Base-by-base conservation (phyloP, 2,113 vertebrate genomes). In the Spea multiplicata region DNA sequence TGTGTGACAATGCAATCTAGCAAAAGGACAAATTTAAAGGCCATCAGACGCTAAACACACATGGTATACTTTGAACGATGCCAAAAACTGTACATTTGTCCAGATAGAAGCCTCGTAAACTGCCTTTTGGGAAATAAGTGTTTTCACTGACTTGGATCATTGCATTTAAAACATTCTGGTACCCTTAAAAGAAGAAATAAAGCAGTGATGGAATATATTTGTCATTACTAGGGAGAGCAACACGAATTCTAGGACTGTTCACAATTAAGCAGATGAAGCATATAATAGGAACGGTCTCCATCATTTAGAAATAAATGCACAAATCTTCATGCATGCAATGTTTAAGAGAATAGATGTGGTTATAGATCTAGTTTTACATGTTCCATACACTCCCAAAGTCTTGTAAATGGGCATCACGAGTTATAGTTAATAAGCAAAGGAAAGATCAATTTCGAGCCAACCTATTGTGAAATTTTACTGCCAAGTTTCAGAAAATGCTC, bases 391-490 rank as follows among this genome's bases (percentile, higher is more conserved):
- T 57, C 52, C n/a, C 53, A 46, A 47, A 17, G 13, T 30, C 8
- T 5, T 67, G 50, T 49, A 49, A 75, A 75, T 53, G 62, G 66
- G 44, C 57, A n/a, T 62, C 9, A 70, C 47, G 75, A 69, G 69
- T 61, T 69, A 68, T 16, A 17, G 61, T 30, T 61, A 68, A 76
- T 66, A 76, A 52, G 50, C 8, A 70, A 70, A 77, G 66, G 75
- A 77, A 77, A 77, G 66, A 70, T 61, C 44, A 49, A n/a, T 44
- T 61, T 62, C n/a, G 49, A 57, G 75, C 75, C 66, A 77, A 71
- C 53, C 30, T 62, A 77, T 70, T 70, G 67, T 77, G 17, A 70
- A 55, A 46, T 62, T 70, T 61, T 50, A 61, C 67, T 69, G 75
- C 75, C 66, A 68, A 76, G 69, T 69, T 76, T 59, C 44, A 59